Evolutionary conservation across 2,888 invertebrate genomes (phyloP).

Genomic region (Noctua fimbriata): DNA sequence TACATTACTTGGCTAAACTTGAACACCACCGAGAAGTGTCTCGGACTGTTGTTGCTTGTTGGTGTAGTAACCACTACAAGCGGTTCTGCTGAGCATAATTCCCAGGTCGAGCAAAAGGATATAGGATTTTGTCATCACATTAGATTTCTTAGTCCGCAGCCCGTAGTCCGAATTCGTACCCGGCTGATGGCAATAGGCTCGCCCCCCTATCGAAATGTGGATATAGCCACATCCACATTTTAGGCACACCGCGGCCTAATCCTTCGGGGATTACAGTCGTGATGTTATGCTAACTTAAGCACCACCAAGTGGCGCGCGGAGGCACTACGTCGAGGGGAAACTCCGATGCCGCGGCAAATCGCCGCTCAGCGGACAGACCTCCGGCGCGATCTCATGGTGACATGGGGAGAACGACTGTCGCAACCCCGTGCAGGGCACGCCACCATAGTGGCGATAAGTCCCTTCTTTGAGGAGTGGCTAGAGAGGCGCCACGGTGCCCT

Average conservation of each 20-base stretch:
- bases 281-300: neutral
- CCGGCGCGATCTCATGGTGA: too few species aligned
- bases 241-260: neutral
- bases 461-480: too few species aligned
- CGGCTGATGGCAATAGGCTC: neutral
- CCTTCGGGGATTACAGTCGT: neutral
- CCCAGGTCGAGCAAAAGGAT: neutral
- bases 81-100: neutral
- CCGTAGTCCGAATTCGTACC: neutral
- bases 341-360: too few species aligned
- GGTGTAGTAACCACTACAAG: neutral
- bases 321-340: too few species aligned
- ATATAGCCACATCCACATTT: neutral
- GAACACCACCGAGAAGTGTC: neutral
- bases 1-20: slow-evolving; percentile 21
- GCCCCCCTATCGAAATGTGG: neutral
- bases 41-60: neutral
- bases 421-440: too few species aligned
- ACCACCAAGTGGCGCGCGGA: neutral
- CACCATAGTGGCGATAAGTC: too few species aligned
- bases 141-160: neutral
- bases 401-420: too few species aligned
- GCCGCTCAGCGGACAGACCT: too few species aligned
- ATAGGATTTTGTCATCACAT: neutral
- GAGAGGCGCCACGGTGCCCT: too few species aligned